These are phyloP conservation scores for Paracanthobrama guichenoti DNA, from an alignment of 2,113 vertebrate genomes.

Conservation along the genomic window DNA sequence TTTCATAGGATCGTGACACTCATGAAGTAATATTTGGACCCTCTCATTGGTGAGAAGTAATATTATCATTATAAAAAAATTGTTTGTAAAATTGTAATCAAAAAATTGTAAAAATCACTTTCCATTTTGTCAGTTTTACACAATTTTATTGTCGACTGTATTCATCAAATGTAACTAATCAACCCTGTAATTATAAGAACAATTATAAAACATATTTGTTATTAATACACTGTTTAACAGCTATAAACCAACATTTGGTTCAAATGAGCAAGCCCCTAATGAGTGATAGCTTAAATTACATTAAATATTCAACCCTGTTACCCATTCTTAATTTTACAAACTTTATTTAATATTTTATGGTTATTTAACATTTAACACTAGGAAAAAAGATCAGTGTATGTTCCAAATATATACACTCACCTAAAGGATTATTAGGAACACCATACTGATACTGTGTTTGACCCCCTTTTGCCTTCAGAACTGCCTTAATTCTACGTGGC, in stretches of 20 bases:
- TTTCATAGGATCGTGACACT: neutral
- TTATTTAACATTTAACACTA: neutral
- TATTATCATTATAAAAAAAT: neutral
- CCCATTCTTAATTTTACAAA: neutral
- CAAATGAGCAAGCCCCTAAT: too few species aligned
- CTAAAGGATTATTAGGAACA: too few species aligned
- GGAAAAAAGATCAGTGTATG: neutral
- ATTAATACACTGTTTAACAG: neutral
- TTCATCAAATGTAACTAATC: neutral
- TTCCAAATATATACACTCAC: too few species aligned
- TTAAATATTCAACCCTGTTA: neutral
- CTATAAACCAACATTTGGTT: neutral
- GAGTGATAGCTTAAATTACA: neutral
- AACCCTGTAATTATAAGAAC: neutral
- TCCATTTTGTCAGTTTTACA: neutral
- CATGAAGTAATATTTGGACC: neutral
- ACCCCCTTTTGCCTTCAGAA: too few species aligned
- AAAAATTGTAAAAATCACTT: neutral
- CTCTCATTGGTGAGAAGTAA: neutral
- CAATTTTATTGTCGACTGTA: neutral
- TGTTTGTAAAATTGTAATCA: neutral
- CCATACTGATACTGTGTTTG: too few species aligned
- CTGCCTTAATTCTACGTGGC: too few species aligned
- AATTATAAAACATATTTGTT: neutral
- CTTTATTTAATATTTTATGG: neutral